Evolutionary conservation across 1,140 invertebrate species (phyloP), one percentile per base, ranked within the genome.

Genomic region (Cydia pomonella): DNA sequence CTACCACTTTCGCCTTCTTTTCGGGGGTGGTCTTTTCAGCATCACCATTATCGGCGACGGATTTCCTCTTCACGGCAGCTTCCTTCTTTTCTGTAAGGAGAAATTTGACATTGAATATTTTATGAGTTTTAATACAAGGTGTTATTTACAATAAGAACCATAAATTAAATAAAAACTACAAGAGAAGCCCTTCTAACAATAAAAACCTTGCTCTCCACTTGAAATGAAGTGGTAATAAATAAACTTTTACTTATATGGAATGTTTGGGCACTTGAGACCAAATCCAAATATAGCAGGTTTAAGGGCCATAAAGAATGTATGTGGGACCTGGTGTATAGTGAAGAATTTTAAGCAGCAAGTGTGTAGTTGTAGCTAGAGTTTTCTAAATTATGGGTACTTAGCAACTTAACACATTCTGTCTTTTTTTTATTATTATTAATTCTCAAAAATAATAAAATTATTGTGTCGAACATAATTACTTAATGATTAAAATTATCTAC

Each of bases 1-100:
- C 95, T 2, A 94, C 95, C 29, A 96, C 89, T 92, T 96, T 96
- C 73, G 95, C 94, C 80, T 96, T 96, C 89, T 96, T 96, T 81
- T 96, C 95, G 18, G 95, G 95, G 80, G 94, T 95, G 18, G 94
- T 94, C 72, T 94, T 95, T 77, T 95, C 95, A 2, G 87, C 93
- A n/a, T 90, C 90, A 47, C 93, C 93, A 44, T 94, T 93, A 75
- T 95, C 95, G 4, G 91, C 93, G 16, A 94, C 94, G 41, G 95
- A 96, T 94, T 96, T 96, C 93, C 96, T 95, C 89, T 96, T 96
- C 88, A 95, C 94, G 79, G 93, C 91, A 77, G 87, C 66, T 50
- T 91, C 88, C 77, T 88, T 89, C 79, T 87, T 88, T 82, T 92
- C 90, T 92, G 86, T 79, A 85, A 89, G 72, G 13, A 25, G 6